Evolutionary conservation across 2,797 vertebrate species (phyloP), one percentile per base, ranked within the genome.

Genomic region (Falco biarmicus): DNA sequence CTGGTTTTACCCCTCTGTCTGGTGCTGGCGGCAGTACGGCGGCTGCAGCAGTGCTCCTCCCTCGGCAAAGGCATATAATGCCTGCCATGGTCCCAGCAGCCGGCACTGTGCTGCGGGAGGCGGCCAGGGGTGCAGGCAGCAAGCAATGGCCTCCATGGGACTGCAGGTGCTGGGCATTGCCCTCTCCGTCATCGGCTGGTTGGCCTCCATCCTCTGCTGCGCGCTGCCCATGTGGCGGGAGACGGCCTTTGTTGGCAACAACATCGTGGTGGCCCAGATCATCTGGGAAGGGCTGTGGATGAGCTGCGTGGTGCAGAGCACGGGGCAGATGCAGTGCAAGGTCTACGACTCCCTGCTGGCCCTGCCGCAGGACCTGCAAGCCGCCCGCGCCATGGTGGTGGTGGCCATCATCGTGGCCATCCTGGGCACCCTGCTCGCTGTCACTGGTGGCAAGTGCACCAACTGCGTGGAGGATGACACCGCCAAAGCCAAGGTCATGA

Each of bases 281-380:
- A 99, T 99, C 98, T 99, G 98, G 98, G 99, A 99, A 53, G 99
- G 99, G 48, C 87, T 99, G 94, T 99, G 99, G 99, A 99, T 99
- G 98, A 98, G 47, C 97, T 99, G 99, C 7, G 99, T 99, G 97
- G 98, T 99, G 69, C 99, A 99, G 98, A 99, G 99, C 97, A 99
- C 99, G 0, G 99, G 99, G 14, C 99, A 99, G 97, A 99, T 99
- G 98, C 99, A 99, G 95, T 99, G 99, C 84, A 99, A 99, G 93
- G 96, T 99, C 60, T 99, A 99, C 11, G 99, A 99, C 97, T 99
- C 99, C 11, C 78, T 99, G 98, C 97, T 99, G 95, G 98, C 99
- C 3, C 95, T 99, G 77, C 97, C 98, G 0, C 98, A 98, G 92
- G 99, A 99, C 95, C 98, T 99, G 96, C 99, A 99, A 96, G 99